phyloP scores from a whole-genome alignment of 2,888 invertebrate species.

The Lottia scabra region DNA sequence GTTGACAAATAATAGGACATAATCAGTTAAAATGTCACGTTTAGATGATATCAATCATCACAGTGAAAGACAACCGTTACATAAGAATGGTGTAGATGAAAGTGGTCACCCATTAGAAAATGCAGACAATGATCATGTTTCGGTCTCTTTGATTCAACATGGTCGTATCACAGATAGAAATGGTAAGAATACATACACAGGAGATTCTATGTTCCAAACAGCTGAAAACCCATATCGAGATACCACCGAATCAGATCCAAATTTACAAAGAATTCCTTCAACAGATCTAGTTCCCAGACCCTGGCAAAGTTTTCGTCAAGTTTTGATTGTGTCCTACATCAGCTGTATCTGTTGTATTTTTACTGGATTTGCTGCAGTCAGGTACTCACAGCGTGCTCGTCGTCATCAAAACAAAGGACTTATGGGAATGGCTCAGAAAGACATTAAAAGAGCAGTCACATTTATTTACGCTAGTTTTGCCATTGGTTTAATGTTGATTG shows the following conservation, averaged over 20 bases:
- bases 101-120: constrained; percentile 31
- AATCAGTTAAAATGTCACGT: constrained; percentile 10
- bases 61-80: constrained; percentile 46
- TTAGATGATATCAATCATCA: constrained; percentile 24
- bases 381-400: constrained; percentile 50
- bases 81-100: constrained; percentile 34
- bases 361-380: constrained; percentile 52
- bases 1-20: neutral
- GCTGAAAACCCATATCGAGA: constrained; percentile 60
- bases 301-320: constrained; percentile 55
- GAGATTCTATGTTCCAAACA: constrained; percentile 50
- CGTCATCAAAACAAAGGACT: constrained; percentile 58
- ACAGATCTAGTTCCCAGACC: constrained; percentile 58
- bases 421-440: constrained; percentile 58
- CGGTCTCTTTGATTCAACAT: constrained; percentile 41
- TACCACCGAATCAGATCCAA: constrained; percentile 56
- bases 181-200: constrained; percentile 37
- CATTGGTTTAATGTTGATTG: constrained; percentile 39
- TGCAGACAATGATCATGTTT: constrained; percentile 34
- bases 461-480: constrained; percentile 52
- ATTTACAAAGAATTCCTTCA: constrained; percentile 53
- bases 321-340: constrained; percentile 52
- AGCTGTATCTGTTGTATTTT: constrained; percentile 48
- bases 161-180: constrained; percentile 23
- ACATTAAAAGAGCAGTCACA: constrained; percentile 48